A percentile compares a stretch with the other conserved stretches of the same genome.
These are phyloP conservation scores for Dendrocincla tyrannina DNA, from an alignment of 2,797 vertebrate species.

Conservation along the genomic window DNA sequence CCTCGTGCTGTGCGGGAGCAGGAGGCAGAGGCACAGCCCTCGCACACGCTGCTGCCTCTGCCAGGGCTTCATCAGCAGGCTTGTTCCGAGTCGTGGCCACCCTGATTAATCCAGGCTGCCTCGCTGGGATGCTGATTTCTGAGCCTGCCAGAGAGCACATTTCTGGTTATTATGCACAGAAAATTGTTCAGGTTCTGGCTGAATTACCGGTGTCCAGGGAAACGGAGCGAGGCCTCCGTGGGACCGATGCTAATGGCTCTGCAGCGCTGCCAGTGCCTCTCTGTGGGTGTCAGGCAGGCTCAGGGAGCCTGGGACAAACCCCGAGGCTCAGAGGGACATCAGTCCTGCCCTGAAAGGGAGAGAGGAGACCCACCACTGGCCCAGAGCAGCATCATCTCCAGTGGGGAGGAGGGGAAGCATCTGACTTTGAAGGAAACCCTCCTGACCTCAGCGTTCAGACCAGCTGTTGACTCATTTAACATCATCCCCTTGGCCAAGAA, in stretches of 20 bases:
- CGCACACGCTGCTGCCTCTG: background rate
- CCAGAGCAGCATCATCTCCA: background rate
- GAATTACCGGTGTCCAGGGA: constrained; percentile 29
- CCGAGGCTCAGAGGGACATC: accelerated
- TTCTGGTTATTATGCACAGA: constrained; percentile 16
- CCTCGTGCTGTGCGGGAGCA: background rate
- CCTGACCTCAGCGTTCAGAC: background rate
- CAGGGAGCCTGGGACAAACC: background rate
- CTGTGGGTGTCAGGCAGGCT: background rate
- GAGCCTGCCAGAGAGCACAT: constrained; percentile 38
- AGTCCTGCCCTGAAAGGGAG: accelerated
- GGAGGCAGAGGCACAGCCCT: background rate
- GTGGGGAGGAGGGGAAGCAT: background rate
- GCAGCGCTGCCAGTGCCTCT: background rate
- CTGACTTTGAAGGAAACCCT: background rate
- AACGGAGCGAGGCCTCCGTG: background rate
- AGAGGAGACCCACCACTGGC: background rate
- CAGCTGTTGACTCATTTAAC: background rate
- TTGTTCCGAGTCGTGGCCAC: constrained; percentile 38
- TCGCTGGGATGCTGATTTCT: constrained; percentile 46
- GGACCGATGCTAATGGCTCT: background rate
- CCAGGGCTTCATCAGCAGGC: constrained; percentile 45
- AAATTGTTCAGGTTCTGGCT: constrained; percentile 31
- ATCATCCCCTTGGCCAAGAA: background rate
- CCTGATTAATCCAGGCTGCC: constrained; percentile 43